Base-by-base conservation (phyloP, 2,888 invertebrate genomes). In the Dicycla oo region DNA sequence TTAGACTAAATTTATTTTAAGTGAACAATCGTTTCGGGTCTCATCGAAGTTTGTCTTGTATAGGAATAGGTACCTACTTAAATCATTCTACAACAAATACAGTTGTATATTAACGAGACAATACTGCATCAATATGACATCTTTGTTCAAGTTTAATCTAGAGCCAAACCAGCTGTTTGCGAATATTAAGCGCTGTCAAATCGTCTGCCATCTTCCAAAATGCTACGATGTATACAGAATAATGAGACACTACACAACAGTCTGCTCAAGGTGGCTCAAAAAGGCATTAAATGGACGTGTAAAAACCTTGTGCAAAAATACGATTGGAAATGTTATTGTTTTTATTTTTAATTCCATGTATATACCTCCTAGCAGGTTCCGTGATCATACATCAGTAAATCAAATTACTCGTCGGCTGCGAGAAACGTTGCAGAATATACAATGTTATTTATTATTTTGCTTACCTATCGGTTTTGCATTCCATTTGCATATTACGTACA, bases 91-190 rank as follows among this genome's bases (percentile, higher is more conserved):
- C 6, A 58, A 40, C n/a, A 68, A 68, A 40, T 61, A 63, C 8
- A 43, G 47, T 38, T 20, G 54, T 65, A 56, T 73, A 62, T 56
- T 62, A 57, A 26, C 30, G 13, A 53, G 60, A 65, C 65, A 60
- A 60, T 74, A 69, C 30, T 63, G 51, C 13, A 45, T 72, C 72
- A 71, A 40, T 58, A 70, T 49, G 54, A 58, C 73, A 65, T 69
- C 56, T 69, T 70, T 34, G 66, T 75, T 74, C 68, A 69, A 67
- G 78, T 80, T 82, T 83, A 85, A 88, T 88, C 86, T 81, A 51
- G 54, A 70, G 79, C 66, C 53, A 68, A 65, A 74, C 69, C 88
- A 87, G 84, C 88, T 86, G 88, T 77, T 82, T 69, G 69, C 66
- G 75, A 80, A 81, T 83, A 80, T 81, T 71, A 78, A 71, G 60